These are phyloP conservation scores for Drosophila guanche DNA, from an alignment of 1,140 invertebrate genomes.

Conservation along the genomic window DNA sequence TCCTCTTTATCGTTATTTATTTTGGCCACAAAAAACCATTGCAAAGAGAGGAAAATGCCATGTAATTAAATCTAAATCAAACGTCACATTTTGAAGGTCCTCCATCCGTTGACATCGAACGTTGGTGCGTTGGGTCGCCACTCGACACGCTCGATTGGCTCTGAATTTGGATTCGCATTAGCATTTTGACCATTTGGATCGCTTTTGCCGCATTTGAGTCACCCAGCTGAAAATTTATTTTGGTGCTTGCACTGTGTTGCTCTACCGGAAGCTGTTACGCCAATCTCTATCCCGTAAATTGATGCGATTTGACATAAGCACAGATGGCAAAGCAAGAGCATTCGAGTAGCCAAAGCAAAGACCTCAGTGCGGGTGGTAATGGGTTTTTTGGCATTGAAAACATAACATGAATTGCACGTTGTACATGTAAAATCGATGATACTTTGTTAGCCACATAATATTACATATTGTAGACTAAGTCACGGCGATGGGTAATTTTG, in stretches of 20 bases:
- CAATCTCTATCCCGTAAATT: slow-evolving; percentile 73
- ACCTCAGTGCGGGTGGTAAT: slow-evolving; percentile 62
- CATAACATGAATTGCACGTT: slow-evolving; percentile 35
- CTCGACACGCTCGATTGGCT: slow-evolving; percentile 76
- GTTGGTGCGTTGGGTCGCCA: slow-evolving; percentile 42
- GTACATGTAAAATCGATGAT: slow-evolving; percentile 21
- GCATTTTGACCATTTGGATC: slow-evolving; percentile 39
- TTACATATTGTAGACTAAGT: background rate
- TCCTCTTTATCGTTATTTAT: slow-evolving; percentile 36
- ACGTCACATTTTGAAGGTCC: slow-evolving; percentile 80
- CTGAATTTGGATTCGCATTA: slow-evolving; percentile 51
- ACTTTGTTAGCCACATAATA: slow-evolving; percentile 25
- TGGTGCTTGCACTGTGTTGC: slow-evolving; percentile 17
- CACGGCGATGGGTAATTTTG: too few species aligned
- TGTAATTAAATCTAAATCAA: slow-evolving; percentile 82
- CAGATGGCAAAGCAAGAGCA: slow-evolving; percentile 21
- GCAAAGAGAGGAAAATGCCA: slow-evolving; percentile 56
- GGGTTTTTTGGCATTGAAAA: slow-evolving; percentile 75
- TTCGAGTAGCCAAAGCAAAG: slow-evolving; percentile 7
- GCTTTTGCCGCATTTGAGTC: slow-evolving; percentile 52
- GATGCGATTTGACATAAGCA: slow-evolving; percentile 71
- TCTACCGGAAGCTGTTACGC: slow-evolving; percentile 72
- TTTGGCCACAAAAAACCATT: slow-evolving; percentile 32
- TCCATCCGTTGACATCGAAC: slow-evolving; percentile 23
- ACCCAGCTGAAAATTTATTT: slow-evolving; percentile 42